A percentile compares a stretch with the other conserved stretches of the same genome.
These are phyloP conservation scores for Blennius ocellaris DNA, from an alignment of 2,113 vertebrate genomes.

Conservation along the genomic window DNA sequence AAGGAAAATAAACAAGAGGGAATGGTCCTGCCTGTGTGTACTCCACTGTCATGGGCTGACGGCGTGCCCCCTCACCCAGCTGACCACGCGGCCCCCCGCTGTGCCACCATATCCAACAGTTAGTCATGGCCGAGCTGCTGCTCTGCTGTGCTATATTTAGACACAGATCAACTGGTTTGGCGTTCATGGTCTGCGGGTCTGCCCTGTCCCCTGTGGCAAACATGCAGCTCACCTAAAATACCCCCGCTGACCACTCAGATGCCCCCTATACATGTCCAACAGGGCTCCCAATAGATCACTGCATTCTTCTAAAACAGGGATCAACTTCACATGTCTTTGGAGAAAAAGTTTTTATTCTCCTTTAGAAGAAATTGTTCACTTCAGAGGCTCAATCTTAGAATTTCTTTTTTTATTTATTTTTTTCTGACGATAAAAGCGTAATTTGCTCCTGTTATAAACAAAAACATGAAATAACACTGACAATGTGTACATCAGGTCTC, in stretches of 20 bases:
- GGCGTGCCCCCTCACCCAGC: background rate
- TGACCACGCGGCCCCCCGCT: background rate
- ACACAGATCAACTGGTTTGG: constrained; percentile 1
- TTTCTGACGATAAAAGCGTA: too few relatives aligned
- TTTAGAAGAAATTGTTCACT: too few relatives aligned
- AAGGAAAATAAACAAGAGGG: constrained; percentile 31
- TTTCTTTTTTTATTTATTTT: too few relatives aligned
- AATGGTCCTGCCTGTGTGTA: background rate
- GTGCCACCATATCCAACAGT: constrained; percentile 22
- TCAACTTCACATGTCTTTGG: too few relatives aligned
- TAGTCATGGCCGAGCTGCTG: constrained; percentile 15
- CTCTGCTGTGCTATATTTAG: constrained; percentile 46
- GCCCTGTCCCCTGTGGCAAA: constrained; percentile 14
- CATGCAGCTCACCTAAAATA: constrained; percentile 6
- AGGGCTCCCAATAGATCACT: too few relatives aligned
- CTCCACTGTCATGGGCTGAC: constrained; percentile 14
- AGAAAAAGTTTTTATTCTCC: too few relatives aligned
- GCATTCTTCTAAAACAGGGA: too few relatives aligned
- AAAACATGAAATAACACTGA: too few relatives aligned
- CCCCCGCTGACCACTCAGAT: background rate
- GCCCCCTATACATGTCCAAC: too few relatives aligned
- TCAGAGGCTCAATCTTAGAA: too few relatives aligned
- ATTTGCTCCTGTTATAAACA: too few relatives aligned
- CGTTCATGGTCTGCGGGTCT: constrained; percentile 17
- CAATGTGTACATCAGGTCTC: too few relatives aligned